Evolutionary conservation across 2,113 vertebrate species (phyloP), one percentile per base, ranked within the genome.

Genomic region (Engraulis encrasicolus): DNA sequence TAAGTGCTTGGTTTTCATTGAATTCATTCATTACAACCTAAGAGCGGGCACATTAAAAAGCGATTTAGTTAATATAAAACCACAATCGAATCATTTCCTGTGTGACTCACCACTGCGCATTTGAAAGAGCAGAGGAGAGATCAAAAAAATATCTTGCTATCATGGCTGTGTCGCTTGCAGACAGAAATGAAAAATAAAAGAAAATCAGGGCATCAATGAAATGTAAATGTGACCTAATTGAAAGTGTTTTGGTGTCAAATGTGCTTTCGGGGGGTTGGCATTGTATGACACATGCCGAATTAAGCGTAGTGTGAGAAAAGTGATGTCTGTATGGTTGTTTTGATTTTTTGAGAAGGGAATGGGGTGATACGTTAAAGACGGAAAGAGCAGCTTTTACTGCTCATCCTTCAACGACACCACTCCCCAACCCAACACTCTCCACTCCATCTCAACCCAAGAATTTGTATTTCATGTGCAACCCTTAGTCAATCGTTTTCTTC

Each of bases 61-160:
- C 92, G 45, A 91, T 91, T 92, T 89, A 86, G 79, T 82, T 92
- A 91, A 93, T 92, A n/a, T n/a, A 93, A 91, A 92, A 82, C 86
- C 71, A 78, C 88, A 88, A 91, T 94, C 92, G 90, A 92, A 92
- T 85, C 84, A 89, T 89, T 84, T n/a, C n/a, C 86, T 78, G 18
- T 85, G 86, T 85, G 90, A 90, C 86, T 85, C 50, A 15, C 15
- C 79, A n/a, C n/a, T n/a, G 86, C 82, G 78, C 91, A 91, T 92
- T 91, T 89, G 88, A 83, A 81, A 50, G 71, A 90, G 89, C 36
- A 79, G 88, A 85, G 81, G 83, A 0, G 50, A 87, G 89, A 90
- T 89, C 86, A n/a, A n/a, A 91, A 89, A 88, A 82, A 31, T 9
- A 81, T 15, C 12, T 82, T 78, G 79, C 19, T 80, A 85, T 87